These are phyloP conservation scores for Oreochromis mossambicus DNA, from an alignment of 2,797 vertebrate species.

Conservation along the genomic window DNA sequence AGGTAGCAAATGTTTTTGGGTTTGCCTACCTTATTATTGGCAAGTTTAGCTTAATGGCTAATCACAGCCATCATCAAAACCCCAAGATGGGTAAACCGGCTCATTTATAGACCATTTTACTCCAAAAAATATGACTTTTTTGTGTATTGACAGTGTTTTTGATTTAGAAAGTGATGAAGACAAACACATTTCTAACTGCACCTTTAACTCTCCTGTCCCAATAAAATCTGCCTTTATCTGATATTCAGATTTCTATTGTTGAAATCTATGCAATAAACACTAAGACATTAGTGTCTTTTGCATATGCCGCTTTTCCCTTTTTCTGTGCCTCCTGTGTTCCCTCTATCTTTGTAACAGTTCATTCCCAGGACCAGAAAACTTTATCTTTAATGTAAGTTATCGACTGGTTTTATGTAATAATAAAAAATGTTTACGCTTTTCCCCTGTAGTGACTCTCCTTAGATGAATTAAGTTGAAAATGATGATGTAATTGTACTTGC, in stretches of 20 bases:
- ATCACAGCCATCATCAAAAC: background rate
- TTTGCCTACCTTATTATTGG: accelerated
- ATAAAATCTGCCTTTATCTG: background rate
- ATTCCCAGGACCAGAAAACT: background rate
- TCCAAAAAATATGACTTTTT: background rate
- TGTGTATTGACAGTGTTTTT: background rate
- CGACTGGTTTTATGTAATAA: background rate
- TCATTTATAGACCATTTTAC: background rate
- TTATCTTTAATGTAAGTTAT: background rate
- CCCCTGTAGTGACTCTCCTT: accelerated
- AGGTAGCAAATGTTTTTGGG: background rate
- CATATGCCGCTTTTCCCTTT: background rate
- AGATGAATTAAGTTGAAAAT: background rate
- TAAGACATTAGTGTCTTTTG: accelerated
- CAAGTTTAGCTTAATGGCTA: accelerated
- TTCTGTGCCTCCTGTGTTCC: background rate
- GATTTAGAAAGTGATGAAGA: background rate
- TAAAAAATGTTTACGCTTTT: background rate
- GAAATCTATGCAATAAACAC: background rate
- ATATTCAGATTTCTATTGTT: background rate
- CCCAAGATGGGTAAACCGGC: accelerated
- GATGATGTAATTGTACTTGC: background rate
- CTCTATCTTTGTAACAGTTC: background rate
- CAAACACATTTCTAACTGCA: background rate
- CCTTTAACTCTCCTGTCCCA: background rate